phyloP scores from a whole-genome alignment of 2,888 invertebrate genomes.

The Agriopis aurantiaria region DNA sequence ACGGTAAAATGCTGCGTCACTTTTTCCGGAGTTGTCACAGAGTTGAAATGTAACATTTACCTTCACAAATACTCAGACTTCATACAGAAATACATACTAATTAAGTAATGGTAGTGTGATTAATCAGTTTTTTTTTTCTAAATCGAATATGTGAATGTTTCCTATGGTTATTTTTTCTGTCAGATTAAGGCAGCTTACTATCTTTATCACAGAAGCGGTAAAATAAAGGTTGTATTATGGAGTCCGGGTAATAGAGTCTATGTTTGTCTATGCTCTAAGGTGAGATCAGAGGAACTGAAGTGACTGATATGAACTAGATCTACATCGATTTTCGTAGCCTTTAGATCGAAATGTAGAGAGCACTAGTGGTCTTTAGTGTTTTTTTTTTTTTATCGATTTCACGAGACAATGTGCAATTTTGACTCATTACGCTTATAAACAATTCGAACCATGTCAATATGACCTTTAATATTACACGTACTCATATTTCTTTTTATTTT shows the following conservation, averaged over 20 bases:
- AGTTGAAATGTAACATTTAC: too few relatives aligned
- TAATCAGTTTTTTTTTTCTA: too few relatives aligned
- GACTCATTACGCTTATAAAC: conserved; percentile 6
- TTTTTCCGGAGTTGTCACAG: not conserved
- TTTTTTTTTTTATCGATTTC: not conserved
- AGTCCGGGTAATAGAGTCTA: not conserved
- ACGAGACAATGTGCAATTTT: conserved; percentile 7
- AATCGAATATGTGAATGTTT: too few relatives aligned
- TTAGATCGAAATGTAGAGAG: not conserved
- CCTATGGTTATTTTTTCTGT: too few relatives aligned
- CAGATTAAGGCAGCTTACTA: too few relatives aligned
- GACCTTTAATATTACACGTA: conserved; percentile 38
- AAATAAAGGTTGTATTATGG: conserved; percentile 6
- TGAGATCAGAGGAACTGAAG: conserved; percentile 4
- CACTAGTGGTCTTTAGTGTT: not conserved
- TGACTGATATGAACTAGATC: conserved; percentile 25
- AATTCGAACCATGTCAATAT: conserved; percentile 21
- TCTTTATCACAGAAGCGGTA: too few relatives aligned
- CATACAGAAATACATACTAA: too few relatives aligned
- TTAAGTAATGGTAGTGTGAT: too few relatives aligned
- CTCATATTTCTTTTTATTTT: conserved; percentile 38
- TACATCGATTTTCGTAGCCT: conserved; percentile 6
- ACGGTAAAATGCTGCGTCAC: conserved; percentile 15
- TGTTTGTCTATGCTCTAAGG: conserved; percentile 6
- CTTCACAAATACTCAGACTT: too few relatives aligned